Base-by-base conservation (phyloP, 1,140 invertebrate species). In the Orius laevigatus region DNA sequence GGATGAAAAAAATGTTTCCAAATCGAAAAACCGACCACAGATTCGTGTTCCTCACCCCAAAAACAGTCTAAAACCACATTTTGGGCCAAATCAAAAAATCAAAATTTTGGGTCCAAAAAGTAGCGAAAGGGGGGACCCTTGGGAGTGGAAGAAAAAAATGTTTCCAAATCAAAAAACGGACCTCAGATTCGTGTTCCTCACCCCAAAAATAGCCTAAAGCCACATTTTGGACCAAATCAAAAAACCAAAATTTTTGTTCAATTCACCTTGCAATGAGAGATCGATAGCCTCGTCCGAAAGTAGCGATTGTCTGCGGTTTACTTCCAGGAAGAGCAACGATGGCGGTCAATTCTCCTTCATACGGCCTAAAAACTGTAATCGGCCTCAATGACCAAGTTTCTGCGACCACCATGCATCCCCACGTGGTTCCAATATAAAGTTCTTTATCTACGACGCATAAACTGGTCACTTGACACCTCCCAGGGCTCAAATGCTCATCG, bases 371-470 rank as follows among this genome's bases (percentile, higher is more conserved):
- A 11, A 92, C 83, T 1, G 86, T 90, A 25, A 92, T 78, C 0
- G 89, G 90, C 15, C 83, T 68, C 48, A 94, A 67, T 2, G 81
- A 76, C 38, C 72, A 70, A 32, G 78, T 73, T 62, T 89, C 85
- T 2, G 84, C 85, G 1, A 93, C 81, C 14, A 93, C 81, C 31
- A 94, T 69, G 60, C 88, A 91, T 6, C 90, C 90, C 83, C 86
- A 90, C 1, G 82, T 85, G 2, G 89, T 93, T 33, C 89, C 90
- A 46, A 90, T 80, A 60, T 89, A 91, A 6, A 92, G 64, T 50
- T 80, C 74, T 46, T 73, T 73, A 40, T 75, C 71, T 53, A 79
- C 66, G 14, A 76, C 68, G 48, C 81, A 77, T 49, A 92, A 62
- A 32, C 82, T 79, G 9, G 85, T 88, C 14, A 93, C 83, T 61